These are phyloP conservation scores for Nothobranchius furzeri DNA, from an alignment of 2,113 vertebrate genomes.

Conservation along the genomic window DNA sequence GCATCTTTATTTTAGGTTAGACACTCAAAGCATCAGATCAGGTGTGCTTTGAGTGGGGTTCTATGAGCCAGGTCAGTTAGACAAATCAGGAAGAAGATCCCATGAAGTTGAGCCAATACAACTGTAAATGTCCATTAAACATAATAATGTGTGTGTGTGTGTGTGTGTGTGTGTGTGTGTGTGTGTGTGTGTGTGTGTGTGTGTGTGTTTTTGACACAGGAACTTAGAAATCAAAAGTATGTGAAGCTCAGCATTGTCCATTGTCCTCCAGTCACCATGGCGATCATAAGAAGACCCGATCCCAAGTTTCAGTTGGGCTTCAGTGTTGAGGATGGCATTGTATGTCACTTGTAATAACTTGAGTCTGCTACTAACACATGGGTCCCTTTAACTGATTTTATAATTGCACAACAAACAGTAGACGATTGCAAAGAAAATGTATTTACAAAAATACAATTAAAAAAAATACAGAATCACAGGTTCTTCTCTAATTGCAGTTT, in stretches of 20 bases:
- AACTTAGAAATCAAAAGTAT: conserved; percentile 84
- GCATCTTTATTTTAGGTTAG: no score
- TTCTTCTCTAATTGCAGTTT: background rate
- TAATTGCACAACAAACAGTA: background rate
- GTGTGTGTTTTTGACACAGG: conserved; percentile 71
- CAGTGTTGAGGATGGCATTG: conserved; percentile 94
- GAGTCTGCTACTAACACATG: no score
- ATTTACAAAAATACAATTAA: background rate
- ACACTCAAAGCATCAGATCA: no score
- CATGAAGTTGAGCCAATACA: background rate
- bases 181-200: background rate
- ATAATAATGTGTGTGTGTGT: background rate
- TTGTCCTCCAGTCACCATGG: conserved; percentile 94
- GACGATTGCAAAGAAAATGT: no score
- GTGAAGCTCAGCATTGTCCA: conserved; percentile 91
- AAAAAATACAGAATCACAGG: background rate
- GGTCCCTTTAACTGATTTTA: background rate
- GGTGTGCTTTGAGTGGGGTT: no score
- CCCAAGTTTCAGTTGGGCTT: conserved; percentile 93
- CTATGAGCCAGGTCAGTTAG: no score
- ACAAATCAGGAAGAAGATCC: no score
- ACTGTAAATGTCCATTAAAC: background rate
- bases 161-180: background rate
- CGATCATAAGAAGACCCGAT: conserved; percentile 89
- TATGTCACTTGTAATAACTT: conserved; percentile 67